Conservation (phyloP, 35 echinoderm and acorn worm species). For the Nesometra sesokonis region DNA sequence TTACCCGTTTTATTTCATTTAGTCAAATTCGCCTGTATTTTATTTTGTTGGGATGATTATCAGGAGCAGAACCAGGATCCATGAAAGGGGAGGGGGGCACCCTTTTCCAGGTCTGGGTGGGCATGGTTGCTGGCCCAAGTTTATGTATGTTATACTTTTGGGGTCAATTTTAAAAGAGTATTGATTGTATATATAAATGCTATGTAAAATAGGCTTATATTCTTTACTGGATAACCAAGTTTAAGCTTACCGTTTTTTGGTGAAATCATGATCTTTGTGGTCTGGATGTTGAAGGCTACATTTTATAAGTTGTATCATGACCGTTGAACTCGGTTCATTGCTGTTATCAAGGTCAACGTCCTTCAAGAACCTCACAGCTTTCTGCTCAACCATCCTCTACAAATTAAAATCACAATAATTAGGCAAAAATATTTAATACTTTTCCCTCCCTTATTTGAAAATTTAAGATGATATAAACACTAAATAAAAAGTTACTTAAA, state of each 20-base stretch:
- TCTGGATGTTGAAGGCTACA: constrained; percentile 73
- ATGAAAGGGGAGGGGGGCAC: too few species aligned
- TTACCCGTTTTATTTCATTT: too few species aligned
- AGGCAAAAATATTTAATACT: too few species aligned
- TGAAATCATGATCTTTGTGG: constrained; percentile 65
- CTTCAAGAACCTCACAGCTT: constrained; percentile 63
- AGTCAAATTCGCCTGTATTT: too few species aligned
- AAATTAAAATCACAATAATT: neutral
- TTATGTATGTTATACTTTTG: neutral
- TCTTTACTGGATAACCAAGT: too few species aligned
- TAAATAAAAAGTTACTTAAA: neutral
- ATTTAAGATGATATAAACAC: neutral
- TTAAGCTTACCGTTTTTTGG: constrained; percentile 20
- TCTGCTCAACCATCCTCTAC: constrained; percentile 61
- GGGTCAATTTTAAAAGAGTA: neutral
- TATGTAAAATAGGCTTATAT: too few species aligned
- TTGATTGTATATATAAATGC: neutral
- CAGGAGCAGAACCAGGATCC: too few species aligned
- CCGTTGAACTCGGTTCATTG: constrained; percentile 37
- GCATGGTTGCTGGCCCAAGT: too few species aligned
- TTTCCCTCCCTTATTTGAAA: too few species aligned
- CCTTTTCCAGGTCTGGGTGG: too few species aligned
- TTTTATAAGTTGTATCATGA: constrained; percentile 63
- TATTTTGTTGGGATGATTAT: too few species aligned
- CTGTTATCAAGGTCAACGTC: constrained; percentile 34